Evolutionary conservation across 2,113 vertebrate species (phyloP), one percentile per base, ranked within the genome.

Genomic region (Trichechus manatus): DNA sequence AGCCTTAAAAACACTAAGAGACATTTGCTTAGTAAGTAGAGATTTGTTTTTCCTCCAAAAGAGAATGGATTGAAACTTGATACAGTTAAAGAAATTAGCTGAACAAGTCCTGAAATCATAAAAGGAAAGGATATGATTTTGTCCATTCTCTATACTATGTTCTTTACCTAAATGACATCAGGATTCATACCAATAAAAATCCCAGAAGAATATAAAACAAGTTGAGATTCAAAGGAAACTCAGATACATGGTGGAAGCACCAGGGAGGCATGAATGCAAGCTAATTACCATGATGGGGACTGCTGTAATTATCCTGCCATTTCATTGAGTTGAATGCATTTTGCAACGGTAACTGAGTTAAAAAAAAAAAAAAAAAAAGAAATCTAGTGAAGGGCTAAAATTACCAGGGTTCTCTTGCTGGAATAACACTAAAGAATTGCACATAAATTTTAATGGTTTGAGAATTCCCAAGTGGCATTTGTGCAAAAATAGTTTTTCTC

Each of bases 291-390:
- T 1, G 0, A 72, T 23, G 25, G 79, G 81, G 47, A 29, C 13
- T 42, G 74, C 74, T 66, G 31, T 20, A 82, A 53, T 72, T 82
- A 85, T 33, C 53, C 86, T 79, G 29, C 47, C 63, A 75, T 83
- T 93, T 92, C 42, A 89, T 61, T 87, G 87, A 25, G 61, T 82
- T 89, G 63, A 96, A 89, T 70, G 74, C 3, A 83, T 92, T 96
- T 88, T 93, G 68, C 22, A 75, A 47, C 10, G 42, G 22, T 59
- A 94, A 53, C 6, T 7, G 68, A 95, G 33, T 74, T 87, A 31
- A 44, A 81, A 75, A 94, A 53, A 66, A 89, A 56, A 91, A 88
- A 89, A 64, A 89, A 92, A 13, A 56, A 13, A 56, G 3, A 56
- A 92, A 56, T 82, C 25, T 86, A 33, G 39, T 36, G 3, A 25